Base-by-base conservation (phyloP, 2,113 vertebrate species). In the Romanogobio albipinnatus region DNA sequence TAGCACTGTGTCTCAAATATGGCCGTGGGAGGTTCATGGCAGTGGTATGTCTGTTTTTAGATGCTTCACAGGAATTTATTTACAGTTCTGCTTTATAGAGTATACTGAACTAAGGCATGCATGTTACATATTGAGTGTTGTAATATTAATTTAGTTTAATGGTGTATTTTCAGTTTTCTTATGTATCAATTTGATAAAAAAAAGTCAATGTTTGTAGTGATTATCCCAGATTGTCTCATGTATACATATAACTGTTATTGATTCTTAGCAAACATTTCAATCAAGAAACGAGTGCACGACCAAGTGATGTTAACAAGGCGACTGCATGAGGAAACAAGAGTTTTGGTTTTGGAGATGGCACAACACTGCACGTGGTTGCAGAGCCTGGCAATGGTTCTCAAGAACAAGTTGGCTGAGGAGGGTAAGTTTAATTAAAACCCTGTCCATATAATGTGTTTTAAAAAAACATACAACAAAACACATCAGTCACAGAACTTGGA, bases 11-110 rank as follows among this genome's bases (percentile, higher is more conserved):
- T 66, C 26, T 66, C 26, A 66, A 33, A 66, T 66, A 33, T 66
- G 61, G 61, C 61, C 11, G 11, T 64, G 61, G 61, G 61, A 64
- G n/a, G 61, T 64, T 64, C 61, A 64, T 64, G 61, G 24, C 61
- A 64, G 61, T 64, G 59, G 61, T 29, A 29, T 29, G 61, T 64
- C 61, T 9, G 10, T 64, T 29, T 64, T 29, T 0, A 66, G 13
- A 33, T 64, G 5, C 26, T 33, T 33, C 62, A 15, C 3, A 24
- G 8, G 22, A 59, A 24, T 61, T 61, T 61, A 61, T 61, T 61
- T 61, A 10, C 58, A 51, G 49, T 51, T 51, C 49, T 51, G 49
- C 49, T 51, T 14, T 51, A 51, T 14, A 51, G 49, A 51, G 14
- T 10, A 61, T 24, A 61, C 58, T 24, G n/a, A 22, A 58, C 47